phyloP scores from a whole-genome alignment of 2,888 invertebrate species.

The Strigamia transsilvanica region DNA sequence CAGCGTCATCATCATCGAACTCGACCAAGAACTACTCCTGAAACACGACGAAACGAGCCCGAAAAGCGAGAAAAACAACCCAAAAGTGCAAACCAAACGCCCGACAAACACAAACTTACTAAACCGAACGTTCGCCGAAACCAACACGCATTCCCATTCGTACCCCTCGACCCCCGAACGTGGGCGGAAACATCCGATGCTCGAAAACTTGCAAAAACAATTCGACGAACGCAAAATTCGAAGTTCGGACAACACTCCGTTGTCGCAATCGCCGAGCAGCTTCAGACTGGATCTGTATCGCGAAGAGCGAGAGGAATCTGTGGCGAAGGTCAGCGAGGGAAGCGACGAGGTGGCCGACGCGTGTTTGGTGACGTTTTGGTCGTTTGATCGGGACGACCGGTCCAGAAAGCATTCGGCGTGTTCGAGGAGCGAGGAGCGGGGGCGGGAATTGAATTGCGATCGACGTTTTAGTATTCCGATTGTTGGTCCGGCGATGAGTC shows the following conservation, averaged over 20 bases:
- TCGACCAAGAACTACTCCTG: conserved; percentile 20
- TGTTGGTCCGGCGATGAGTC: conserved; percentile 55
- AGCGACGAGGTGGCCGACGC: neutral
- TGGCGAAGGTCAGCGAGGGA: neutral
- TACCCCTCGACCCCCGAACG: neutral
- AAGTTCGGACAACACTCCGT: neutral
- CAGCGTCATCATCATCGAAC: conserved; percentile 34
- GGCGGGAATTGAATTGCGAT: too few species aligned
- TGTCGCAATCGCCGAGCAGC: neutral
- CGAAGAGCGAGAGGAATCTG: neutral
- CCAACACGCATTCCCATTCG: neutral
- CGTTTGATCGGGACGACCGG: neutral
- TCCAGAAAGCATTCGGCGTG: neutral
- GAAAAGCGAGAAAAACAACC: neutral
- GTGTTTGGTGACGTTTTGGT: neutral
- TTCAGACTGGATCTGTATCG: neutral
- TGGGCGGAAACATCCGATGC: too few species aligned
- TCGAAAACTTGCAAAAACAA: too few species aligned
- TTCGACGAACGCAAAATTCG: neutral
- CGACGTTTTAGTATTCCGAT: neutral
- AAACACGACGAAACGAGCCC: neutral
- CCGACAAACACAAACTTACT: neutral
- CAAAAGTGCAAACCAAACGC: neutral
- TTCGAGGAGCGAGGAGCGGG: neutral
- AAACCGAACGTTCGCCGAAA: neutral